These are phyloP conservation scores for Artibeus jamaicensis DNA, from an alignment of 2,797 vertebrate genomes.

Conservation along the genomic window DNA sequence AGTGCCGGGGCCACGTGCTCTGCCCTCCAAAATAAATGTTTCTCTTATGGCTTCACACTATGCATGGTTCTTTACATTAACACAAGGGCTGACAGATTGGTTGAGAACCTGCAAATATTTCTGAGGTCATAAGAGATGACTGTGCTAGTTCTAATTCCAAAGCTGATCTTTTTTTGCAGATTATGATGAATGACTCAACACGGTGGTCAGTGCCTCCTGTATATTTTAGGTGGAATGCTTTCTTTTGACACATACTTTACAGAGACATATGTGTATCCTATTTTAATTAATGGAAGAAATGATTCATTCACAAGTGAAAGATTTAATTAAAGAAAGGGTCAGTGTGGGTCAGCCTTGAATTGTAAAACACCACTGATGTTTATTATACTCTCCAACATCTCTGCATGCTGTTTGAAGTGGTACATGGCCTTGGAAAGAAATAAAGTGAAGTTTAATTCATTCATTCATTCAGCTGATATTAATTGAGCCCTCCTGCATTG, in stretches of 20 bases:
- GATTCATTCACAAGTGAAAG: constrained; percentile 83
- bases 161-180: constrained; percentile 74
- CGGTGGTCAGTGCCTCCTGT: constrained; percentile 69
- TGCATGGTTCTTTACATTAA: not conserved
- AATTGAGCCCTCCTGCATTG: not conserved
- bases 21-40: constrained; percentile 38
- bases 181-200: constrained; percentile 65
- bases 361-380: constrained; percentile 79
- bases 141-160: constrained; percentile 73
- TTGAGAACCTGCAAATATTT: constrained; percentile 48
- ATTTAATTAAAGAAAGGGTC: constrained; percentile 83
- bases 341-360: constrained; percentile 80
- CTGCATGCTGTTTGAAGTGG: not conserved
- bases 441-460: constrained; percentile 1
- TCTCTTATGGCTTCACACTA: fast-evolving
- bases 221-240: constrained; percentile 76
- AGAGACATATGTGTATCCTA: constrained; percentile 68
- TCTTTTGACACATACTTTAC: constrained; percentile 73
- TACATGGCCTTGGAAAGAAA: not conserved
- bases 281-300: constrained; percentile 80
- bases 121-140: constrained; percentile 68
- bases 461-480: constrained; percentile 49
- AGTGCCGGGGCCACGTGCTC: not conserved
- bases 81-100: constrained; percentile 46
- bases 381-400: constrained; percentile 51